Base-by-base conservation (phyloP, 1,140 invertebrate species). In the Andricus grossulariae region DNA sequence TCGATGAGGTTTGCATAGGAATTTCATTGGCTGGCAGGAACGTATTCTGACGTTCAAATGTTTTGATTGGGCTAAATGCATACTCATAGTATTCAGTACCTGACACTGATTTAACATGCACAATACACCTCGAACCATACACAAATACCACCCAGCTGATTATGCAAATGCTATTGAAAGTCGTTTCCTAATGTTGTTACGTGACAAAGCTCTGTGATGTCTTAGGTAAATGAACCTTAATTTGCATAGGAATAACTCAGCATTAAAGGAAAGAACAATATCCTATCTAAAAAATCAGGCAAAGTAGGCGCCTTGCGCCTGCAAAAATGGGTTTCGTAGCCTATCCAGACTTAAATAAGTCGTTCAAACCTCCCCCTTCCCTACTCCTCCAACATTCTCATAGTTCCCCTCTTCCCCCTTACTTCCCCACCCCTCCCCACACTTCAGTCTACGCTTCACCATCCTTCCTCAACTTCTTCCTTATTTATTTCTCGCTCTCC, bases 91-190 rank as follows among this genome's bases (percentile, higher is more conserved):
- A 83, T 80, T 78, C 80, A 49, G 57, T 75, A 74, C 70, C 66
- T 78, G 75, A 79, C 54, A 57, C 49, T 73, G 71, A 71, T 81
- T 85, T 82, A 77, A 80, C 81, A 84, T 85, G 85, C 84, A 83
- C 80, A 79, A 83, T 85, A 85, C 84, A 84, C 45, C 71, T 49
- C 71, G 76, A 32, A 60, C 83, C 81, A 86, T 87, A 84, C 79
- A 84, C 77, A 84, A 87, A 84, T 86, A 79, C 82, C 86, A 86
- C 81, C 82, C 85, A 78, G 77, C 74, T 76, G 57, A 81, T 82
- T 82, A 88, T 88, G 87, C 84, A 87, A 88, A 88, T 87, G 73
- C 73, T 76, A 76, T 83, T 83, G 86, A 88, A 86, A 86, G 83
- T 81, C 75, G 75, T 86, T 82, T 84, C 81, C 84, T 87, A 87